Evolutionary conservation across 2,888 invertebrate genomes (phyloP).

Genomic region (Orthosia cruda): DNA sequence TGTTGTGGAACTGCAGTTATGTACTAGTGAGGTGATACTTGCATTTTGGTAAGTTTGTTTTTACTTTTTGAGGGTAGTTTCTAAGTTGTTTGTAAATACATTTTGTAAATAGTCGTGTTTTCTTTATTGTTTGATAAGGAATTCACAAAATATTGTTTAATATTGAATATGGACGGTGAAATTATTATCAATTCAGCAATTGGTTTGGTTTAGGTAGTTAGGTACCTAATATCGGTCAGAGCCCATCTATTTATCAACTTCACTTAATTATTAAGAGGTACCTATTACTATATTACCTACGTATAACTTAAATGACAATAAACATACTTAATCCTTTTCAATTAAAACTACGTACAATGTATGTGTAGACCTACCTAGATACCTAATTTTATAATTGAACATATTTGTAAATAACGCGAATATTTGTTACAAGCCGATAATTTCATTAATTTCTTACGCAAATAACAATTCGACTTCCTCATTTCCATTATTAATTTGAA

Average conservation of each 20-base stretch:
- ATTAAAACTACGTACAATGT: neutral
- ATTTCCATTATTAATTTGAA: conserved; percentile 36
- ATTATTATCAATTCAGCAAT: neutral
- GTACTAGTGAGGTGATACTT: conserved; percentile 46
- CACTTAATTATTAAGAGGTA: neutral
- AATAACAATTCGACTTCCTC: conserved; percentile 30
- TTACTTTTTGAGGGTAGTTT: conserved; percentile 51
- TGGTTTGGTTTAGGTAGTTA: neutral
- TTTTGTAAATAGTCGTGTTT: conserved; percentile 6
- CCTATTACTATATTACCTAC: neutral
- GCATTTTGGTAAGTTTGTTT: conserved; percentile 60
- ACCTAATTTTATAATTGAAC: neutral
- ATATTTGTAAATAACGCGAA: conserved; percentile 4
- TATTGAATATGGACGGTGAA: neutral
- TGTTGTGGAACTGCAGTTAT: conserved; percentile 64
- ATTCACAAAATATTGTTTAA: neutral
- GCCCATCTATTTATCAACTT: neutral
- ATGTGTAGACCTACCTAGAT: too few relatives aligned
- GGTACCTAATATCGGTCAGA: neutral
- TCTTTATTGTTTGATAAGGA: neutral
- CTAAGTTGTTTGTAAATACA: neutral
- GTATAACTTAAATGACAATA: neutral
- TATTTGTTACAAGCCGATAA: conserved; percentile 30
- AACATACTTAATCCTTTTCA: neutral
- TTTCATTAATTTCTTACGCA: conserved; percentile 31